These are phyloP conservation scores for Rhombomys opimus DNA, from an alignment of 2,113 vertebrate species.

Conservation along the genomic window DNA sequence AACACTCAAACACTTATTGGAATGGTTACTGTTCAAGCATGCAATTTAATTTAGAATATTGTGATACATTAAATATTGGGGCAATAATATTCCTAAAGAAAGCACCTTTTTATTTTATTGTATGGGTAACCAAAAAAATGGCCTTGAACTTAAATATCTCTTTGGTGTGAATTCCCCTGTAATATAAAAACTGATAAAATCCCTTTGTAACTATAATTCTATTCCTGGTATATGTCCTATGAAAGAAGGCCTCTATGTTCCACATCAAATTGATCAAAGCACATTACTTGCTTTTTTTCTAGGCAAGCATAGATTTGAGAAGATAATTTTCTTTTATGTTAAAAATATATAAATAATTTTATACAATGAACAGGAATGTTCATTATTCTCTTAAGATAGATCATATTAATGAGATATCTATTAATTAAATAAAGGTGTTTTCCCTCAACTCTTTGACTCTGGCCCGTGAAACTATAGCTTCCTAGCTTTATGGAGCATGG, in stretches of 20 bases:
- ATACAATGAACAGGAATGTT: neutral
- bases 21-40: neutral
- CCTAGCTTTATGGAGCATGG: neutral
- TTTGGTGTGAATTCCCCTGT: neutral
- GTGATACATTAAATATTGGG: constrained; percentile 1
- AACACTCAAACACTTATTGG: constrained; percentile 15
- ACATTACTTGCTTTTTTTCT: constrained; percentile 13
- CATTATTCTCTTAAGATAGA: neutral
- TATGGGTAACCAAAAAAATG: constrained; percentile 1
- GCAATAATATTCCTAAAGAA: neutral
- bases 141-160: neutral
- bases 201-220: constrained; percentile 42
- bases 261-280: constrained; percentile 23
- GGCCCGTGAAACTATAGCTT: neutral
- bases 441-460: neutral
- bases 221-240: neutral
- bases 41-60: constrained; percentile 30
- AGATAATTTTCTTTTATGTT: neutral
- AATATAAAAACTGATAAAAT: constrained; percentile 52
- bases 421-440: constrained; percentile 1
- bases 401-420: neutral
- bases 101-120: neutral
- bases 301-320: constrained; percentile 30
- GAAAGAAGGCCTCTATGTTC: constrained; percentile 50
- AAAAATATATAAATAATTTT: constrained; percentile 51